phyloP scores from a whole-genome alignment of 2,797 vertebrate species.

The Melanotaenia boesemani region DNA sequence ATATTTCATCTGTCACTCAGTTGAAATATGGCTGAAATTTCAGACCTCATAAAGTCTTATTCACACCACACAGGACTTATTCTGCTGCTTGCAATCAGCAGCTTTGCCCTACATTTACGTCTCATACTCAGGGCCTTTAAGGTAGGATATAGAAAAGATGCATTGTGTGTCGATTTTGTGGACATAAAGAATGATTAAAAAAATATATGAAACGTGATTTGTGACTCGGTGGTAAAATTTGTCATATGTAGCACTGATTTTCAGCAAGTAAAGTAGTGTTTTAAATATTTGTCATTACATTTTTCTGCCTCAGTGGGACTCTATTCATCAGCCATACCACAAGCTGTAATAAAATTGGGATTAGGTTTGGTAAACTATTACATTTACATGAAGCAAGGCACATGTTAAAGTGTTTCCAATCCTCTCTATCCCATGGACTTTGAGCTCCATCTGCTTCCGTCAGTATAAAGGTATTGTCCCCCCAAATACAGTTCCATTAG shows the following conservation, averaged over 20 bases:
- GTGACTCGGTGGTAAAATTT: background rate
- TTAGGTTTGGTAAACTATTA: background rate
- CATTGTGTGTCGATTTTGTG: too few relatives aligned
- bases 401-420: background rate
- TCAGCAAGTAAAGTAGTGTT: background rate
- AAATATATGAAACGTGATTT: too few relatives aligned
- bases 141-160: too few relatives aligned
- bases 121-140: too few relatives aligned
- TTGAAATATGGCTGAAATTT: too few relatives aligned
- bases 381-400: background rate
- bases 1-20: background rate
- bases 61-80: too few relatives aligned
- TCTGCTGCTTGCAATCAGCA: too few relatives aligned
- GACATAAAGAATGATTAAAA: too few relatives aligned
- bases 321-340: background rate
- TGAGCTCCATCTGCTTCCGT: background rate
- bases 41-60: too few relatives aligned
- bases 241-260: background rate
- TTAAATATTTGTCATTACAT: background rate
- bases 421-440: background rate
- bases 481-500: too few relatives aligned
- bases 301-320: background rate
- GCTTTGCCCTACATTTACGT: too few relatives aligned
- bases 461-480: background rate
- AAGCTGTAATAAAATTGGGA: background rate